Evolutionary conservation across 2,888 invertebrate genomes (phyloP), one percentile per base, ranked within the genome.

Genomic region (Maniola hyperantus): DNA sequence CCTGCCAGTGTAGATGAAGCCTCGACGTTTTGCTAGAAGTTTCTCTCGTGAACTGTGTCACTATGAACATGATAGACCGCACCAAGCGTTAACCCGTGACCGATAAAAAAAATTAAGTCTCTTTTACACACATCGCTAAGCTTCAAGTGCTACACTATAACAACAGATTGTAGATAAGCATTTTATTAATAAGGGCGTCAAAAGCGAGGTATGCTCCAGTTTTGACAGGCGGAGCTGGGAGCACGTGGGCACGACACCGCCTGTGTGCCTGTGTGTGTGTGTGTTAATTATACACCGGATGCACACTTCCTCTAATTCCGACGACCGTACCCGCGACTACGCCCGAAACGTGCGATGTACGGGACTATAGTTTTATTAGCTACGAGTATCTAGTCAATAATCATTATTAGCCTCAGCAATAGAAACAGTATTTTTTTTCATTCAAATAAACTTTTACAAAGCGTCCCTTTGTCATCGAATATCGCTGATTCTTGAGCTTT

Each of bases 271-370:
- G n/a, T 39, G 39, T 65, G 54, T 68, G 69, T 65, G 66, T 69
- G 69, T 73, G 77, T 79, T 81, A 83, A 83, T 83, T 83, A 82
- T 78, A 77, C 74, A 79, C 84, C 82, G 84, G 83, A 84, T 76
- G 80, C 77, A 64, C 73, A 76, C 80, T 83, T 84, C 83, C 83
- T 79, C 76, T 73, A 77, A 75, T 78, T 76, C 76, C 74, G 69
- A 20, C 61, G 39, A 10, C 36, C 46, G 36, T 18, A 39, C 50
- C 66, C 74, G 53, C 55, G 69, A 46, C 69, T 39, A 55, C 63
- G 68, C 59, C 68, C 66, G 59, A 60, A 66, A 61, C 36, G 33
- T 6, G 46, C 48, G 46, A 15, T 34, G 18, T 26, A 46, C 48
- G 59, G 59, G 59, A 59, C 15, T 34, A 34, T 57, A 11, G 57